These are phyloP conservation scores for Chlamydotis undulata DNA, from an alignment of 2,113 vertebrate genomes.

Conservation along the genomic window DNA sequence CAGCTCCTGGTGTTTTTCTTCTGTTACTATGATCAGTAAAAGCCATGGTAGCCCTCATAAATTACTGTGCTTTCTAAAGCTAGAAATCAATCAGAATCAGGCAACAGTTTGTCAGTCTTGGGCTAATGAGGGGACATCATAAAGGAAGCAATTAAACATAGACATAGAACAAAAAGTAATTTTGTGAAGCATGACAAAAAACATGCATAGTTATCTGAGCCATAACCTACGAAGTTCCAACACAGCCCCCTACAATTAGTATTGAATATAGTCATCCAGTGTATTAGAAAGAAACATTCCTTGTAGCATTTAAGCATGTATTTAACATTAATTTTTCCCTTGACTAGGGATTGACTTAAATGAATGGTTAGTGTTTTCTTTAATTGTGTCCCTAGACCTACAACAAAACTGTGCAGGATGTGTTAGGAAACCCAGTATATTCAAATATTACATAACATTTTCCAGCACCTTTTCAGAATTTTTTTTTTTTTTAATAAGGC, in stretches of 20 bases:
- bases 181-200: not conserved
- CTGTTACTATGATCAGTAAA: not conserved
- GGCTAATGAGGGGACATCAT: not conserved
- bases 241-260: not conserved
- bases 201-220: accelerated
- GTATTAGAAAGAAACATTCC: not conserved
- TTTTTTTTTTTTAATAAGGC: not conserved
- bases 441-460: not conserved
- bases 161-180: not conserved
- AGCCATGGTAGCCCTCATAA: not conserved
- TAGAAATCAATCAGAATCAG: not conserved
- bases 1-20: not conserved
- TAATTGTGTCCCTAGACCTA: not conserved
- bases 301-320: not conserved
- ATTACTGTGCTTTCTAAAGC: not conserved
- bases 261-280: not conserved
- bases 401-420: not conserved
- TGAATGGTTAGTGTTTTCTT: not conserved
- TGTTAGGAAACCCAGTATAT: not conserved
- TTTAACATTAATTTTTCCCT: not conserved
- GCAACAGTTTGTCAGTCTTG: not conserved
- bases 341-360: not conserved
- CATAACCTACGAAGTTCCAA: not conserved
- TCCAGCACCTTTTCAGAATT: not conserved
- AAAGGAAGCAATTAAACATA: not conserved